Conservation (phyloP, 1,140 invertebrate genomes). For the Tachypleus tridentatus region DNA sequence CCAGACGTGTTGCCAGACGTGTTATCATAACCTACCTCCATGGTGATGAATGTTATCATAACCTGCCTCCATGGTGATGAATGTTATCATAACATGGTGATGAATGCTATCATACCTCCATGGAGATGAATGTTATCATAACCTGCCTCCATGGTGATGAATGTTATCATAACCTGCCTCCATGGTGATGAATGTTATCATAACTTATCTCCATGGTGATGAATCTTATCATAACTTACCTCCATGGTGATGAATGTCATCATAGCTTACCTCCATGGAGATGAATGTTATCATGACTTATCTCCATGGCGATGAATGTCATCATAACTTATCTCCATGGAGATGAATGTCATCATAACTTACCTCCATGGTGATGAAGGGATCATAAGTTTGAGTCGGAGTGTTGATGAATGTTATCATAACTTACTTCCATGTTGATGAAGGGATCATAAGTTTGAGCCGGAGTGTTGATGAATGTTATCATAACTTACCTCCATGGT, state of each 20-base stretch:
- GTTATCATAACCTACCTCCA: too few species aligned
- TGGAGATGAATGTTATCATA: background rate
- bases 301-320: conserved; percentile 71
- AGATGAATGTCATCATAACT: conserved; percentile 32
- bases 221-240: conserved; percentile 36
- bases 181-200: conserved; percentile 86
- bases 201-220: conserved; percentile 81
- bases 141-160: conserved; percentile 60
- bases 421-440: conserved; percentile 70
- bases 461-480: conserved; percentile 55
- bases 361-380: conserved; percentile 80
- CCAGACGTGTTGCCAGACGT: too few species aligned
- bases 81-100: conserved; percentile 88
- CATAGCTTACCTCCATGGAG: conserved; percentile 49
- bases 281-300: conserved; percentile 31
- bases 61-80: conserved; percentile 44
- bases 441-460: conserved; percentile 91
- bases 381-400: conserved; percentile 88
- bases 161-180: conserved; percentile 45
- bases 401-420: conserved; percentile 47
- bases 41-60: background rate
- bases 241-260: conserved; percentile 67
- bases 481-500: conserved; percentile 60
- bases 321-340: conserved; percentile 44
- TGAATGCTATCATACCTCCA: too few species aligned